phyloP scores from a whole-genome alignment of 2,888 invertebrate genomes.

The Drosophila buzzatii region DNA sequence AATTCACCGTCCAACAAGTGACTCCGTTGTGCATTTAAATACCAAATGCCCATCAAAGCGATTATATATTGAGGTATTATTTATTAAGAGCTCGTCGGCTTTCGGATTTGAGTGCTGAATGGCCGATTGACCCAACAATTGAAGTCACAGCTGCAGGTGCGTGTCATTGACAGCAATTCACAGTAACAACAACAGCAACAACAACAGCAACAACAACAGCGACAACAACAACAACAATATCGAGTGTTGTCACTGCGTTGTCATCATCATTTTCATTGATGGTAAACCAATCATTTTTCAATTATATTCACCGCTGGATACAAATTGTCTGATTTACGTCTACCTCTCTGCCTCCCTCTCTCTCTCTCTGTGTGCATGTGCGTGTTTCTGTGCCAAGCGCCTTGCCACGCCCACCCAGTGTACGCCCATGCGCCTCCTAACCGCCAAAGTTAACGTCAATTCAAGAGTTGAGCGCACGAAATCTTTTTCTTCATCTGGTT shows the following conservation, averaged over 20 bases:
- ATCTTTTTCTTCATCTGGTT: slow-evolving; percentile 29
- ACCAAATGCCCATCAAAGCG: slow-evolving; percentile 26
- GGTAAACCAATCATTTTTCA: slow-evolving; percentile 81
- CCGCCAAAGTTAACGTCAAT: slow-evolving; percentile 22
- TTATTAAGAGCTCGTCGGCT: slow-evolving; percentile 24
- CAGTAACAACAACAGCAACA: slow-evolving; percentile 36
- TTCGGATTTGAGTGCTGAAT: slow-evolving; percentile 43
- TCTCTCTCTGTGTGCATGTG: slow-evolving; percentile 13
- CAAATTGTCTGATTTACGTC: slow-evolving; percentile 79
- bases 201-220: slow-evolving; percentile 29
- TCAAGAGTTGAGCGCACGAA: slow-evolving; percentile 19
- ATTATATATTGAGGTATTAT: slow-evolving; percentile 29
- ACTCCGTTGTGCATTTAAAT: slow-evolving; percentile 24
- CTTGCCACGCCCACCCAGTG: slow-evolving; percentile 39
- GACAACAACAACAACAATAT: slow-evolving; percentile 31
- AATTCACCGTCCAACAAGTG: slow-evolving; percentile 3
- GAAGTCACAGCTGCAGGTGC: slow-evolving; percentile 72
- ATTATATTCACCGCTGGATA: slow-evolving; percentile 79
- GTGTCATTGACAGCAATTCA: slow-evolving; percentile 70
- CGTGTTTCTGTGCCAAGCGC: slow-evolving; percentile 39
- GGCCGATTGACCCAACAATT: slow-evolving; percentile 76
- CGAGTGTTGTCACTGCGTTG: slow-evolving; percentile 63
- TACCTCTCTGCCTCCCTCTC: slow-evolving; percentile 13
- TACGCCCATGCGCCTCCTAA: background rate
- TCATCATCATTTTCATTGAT: slow-evolving; percentile 78